Evolutionary conservation across 1,140 invertebrate genomes (phyloP).

Genomic region (Drosophila tropicalis): DNA sequence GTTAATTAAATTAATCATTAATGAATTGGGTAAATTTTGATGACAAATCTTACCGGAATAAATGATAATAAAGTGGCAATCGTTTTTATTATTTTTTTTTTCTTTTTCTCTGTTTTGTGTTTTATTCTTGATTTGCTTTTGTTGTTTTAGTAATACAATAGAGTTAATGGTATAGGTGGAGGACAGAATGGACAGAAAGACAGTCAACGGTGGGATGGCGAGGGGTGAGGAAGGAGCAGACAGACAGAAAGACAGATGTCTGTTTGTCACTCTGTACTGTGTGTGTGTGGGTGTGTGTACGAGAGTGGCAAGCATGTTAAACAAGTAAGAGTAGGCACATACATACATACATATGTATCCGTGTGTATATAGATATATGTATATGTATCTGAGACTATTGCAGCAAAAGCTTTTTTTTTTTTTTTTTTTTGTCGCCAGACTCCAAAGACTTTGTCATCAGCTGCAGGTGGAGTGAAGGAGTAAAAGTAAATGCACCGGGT

Average conservation of each 20-base stretch:
- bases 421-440: conserved; percentile 11
- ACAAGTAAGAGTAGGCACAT: conserved; percentile 15
- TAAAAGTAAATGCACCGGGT: conserved; percentile 15
- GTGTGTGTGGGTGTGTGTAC: neutral
- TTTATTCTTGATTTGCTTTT: neutral
- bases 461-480: conserved; percentile 20
- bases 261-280: neutral
- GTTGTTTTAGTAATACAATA: conserved; percentile 45
- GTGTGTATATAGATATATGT: neutral
- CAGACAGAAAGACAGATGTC: conserved; percentile 7
- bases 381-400: conserved; percentile 17
- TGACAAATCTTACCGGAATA: conserved; percentile 35
- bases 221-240: neutral
- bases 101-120: neutral
- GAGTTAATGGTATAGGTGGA: conserved; percentile 33
- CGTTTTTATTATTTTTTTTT: conserved; percentile 24
- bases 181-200: conserved; percentile 5
- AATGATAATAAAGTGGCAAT: conserved; percentile 55
- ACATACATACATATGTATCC: neutral
- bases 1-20: conserved; percentile 23
- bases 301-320: conserved; percentile 24
- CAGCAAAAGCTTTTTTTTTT: conserved; percentile 11
- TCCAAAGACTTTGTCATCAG: conserved; percentile 12
- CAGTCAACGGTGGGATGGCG: too few relatives aligned
- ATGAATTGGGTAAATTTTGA: conserved; percentile 42